Percentiles rank a stretch among this genome's conserved stretches.
phyloP scores from a whole-genome alignment of 92 coral and sea anemone genomes.

The Metridium senile region DNA sequence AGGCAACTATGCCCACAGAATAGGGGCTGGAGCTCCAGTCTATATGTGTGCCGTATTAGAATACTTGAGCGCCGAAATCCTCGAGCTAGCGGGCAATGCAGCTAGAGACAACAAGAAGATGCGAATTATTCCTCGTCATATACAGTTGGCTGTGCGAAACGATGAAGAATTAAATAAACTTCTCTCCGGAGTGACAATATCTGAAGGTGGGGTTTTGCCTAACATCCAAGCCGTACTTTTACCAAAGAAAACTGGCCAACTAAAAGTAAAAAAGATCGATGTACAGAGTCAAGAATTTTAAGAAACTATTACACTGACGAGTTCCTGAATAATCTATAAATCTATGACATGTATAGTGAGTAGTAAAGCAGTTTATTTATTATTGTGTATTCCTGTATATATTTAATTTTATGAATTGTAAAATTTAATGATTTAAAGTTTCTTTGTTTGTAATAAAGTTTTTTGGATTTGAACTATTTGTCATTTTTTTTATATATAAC shows the following conservation, averaged over 20 bases:
- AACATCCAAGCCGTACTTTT: conserved; percentile 59
- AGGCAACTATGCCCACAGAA: conserved; percentile 56
- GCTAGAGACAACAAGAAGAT: conserved; percentile 61
- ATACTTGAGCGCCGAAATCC: conserved; percentile 53
- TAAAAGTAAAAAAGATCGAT: not conserved
- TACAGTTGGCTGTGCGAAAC: conserved; percentile 54
- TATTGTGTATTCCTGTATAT: no score
- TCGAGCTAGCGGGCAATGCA: conserved; percentile 66
- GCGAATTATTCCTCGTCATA: conserved; percentile 55
- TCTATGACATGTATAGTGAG: not conserved
- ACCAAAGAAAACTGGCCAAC: conserved; percentile 40
- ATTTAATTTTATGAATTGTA: no score
- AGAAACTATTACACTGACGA: not conserved
- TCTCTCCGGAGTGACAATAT: conserved; percentile 58
- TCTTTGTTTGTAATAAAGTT: no score
- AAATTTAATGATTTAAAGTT: no score
- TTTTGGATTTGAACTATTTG: no score
- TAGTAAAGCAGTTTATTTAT: not conserved
- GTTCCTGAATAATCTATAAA: not conserved
- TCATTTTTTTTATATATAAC: no score
- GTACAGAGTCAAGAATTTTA: conserved; percentile 31
- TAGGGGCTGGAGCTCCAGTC: conserved; percentile 72
- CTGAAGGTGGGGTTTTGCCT: conserved; percentile 60
- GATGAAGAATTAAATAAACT: conserved; percentile 61
- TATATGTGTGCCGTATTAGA: conserved; percentile 63